Conservation (phyloP, 2,797 vertebrate genomes). For the Scomberomorus guttatus region DNA sequence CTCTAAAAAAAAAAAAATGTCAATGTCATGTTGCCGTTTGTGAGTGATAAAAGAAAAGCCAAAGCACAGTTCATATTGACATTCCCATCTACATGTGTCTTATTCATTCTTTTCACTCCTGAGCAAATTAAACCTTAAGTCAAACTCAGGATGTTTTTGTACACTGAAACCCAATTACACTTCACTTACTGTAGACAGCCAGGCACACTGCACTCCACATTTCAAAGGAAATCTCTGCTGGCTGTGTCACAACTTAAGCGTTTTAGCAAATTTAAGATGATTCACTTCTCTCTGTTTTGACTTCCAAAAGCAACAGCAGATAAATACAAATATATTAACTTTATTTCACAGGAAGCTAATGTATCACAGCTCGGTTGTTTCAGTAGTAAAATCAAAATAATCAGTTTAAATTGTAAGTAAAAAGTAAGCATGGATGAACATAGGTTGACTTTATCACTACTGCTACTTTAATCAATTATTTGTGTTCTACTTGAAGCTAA, state of each 20-base stretch:
- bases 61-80: constrained; percentile 40
- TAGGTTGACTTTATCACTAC: background rate
- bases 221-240: constrained; percentile 59
- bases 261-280: constrained; percentile 64
- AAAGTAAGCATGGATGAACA: background rate
- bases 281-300: constrained; percentile 59
- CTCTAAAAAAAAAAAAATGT: constrained; percentile 27
- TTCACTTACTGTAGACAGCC: constrained; percentile 56
- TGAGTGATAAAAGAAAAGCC: constrained; percentile 43
- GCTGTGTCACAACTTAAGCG: constrained; percentile 60
- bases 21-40: constrained; percentile 39
- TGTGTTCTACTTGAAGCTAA: background rate
- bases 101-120: constrained; percentile 45
- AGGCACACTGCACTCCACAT: constrained; percentile 39
- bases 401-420: constrained; percentile 8
- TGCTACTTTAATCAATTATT: background rate
- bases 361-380: constrained; percentile 17
- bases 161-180: constrained; percentile 62
- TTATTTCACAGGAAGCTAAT: constrained; percentile 20
- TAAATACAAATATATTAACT: constrained; percentile 54
- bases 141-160: constrained; percentile 58
- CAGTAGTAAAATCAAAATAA: constrained; percentile 20
- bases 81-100: constrained; percentile 59
- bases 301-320: constrained; percentile 54
- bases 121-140: constrained; percentile 62